Percentiles rank a stretch among this genome's conserved stretches.
Conservation (phyloP, 2,113 vertebrate genomes). For the Lichenostomus cassidix region DNA sequence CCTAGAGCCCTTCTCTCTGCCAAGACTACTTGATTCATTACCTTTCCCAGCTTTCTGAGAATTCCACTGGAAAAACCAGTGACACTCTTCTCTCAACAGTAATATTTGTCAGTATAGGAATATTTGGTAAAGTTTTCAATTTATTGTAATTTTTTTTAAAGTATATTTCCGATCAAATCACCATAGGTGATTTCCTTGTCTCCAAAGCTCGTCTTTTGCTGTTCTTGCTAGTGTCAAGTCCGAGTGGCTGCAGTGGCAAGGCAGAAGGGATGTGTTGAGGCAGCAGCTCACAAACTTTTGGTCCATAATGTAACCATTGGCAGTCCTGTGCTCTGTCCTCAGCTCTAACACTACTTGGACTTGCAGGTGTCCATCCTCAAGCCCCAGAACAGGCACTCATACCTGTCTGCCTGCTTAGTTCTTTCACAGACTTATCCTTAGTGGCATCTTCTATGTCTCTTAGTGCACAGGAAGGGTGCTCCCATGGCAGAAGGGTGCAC, state of each 20-base stretch:
- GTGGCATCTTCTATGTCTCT: background rate
- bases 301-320: background rate
- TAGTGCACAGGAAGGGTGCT: background rate
- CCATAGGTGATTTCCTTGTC: background rate
- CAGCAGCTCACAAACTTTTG: background rate
- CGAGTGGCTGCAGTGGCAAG: background rate
- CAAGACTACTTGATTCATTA: background rate
- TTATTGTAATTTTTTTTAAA: background rate
- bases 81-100: background rate
- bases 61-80: background rate
- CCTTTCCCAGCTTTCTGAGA: background rate
- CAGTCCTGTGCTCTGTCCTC: background rate
- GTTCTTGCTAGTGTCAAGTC: background rate
- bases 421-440: background rate
- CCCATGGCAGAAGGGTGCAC: background rate
- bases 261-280: background rate
- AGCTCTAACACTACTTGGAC: background rate
- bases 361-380: background rate
- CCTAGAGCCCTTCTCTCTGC: background rate
- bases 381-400: background rate
- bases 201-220: background rate
- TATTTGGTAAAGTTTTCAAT: background rate
- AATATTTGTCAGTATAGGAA: background rate
- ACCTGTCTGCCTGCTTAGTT: background rate
- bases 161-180: background rate